phyloP scores from a whole-genome alignment of 2,888 invertebrate species.

The Leucophenga maculata region DNA sequence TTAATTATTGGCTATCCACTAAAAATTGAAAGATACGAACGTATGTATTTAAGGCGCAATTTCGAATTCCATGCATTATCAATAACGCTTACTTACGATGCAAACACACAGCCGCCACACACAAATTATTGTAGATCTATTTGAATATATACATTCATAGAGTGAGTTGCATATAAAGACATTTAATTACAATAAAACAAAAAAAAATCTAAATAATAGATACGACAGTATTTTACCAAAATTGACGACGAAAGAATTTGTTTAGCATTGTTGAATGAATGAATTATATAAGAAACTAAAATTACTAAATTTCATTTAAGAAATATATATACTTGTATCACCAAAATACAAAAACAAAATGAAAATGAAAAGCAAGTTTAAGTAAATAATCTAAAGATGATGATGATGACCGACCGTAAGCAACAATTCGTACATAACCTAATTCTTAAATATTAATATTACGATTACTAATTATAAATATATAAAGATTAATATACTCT shows the following conservation, averaged over 20 bases:
- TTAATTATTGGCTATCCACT: too few species aligned
- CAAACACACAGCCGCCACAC: neutral
- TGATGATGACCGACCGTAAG: too few species aligned
- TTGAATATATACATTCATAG: constrained; percentile 14
- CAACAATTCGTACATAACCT: constrained; percentile 46
- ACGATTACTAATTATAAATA: constrained; percentile 48
- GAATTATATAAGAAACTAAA: too few species aligned
- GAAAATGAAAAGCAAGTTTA: constrained; percentile 11
- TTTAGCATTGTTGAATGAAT: too few species aligned
- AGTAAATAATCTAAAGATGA: constrained; percentile 39
- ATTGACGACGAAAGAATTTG: constrained; percentile 9
- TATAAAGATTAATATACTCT: constrained; percentile 57
- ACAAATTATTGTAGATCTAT: constrained; percentile 15
- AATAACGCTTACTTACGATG: too few species aligned
- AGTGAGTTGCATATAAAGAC: constrained; percentile 1
- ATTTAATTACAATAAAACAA: too few species aligned
- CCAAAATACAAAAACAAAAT: constrained; percentile 34
- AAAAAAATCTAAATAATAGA: too few species aligned
- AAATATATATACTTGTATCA: constrained; percentile 12
- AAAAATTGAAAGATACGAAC: too few species aligned
- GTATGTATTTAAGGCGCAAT: too few species aligned
- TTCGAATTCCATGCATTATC: too few species aligned
- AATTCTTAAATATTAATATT: constrained; percentile 55
- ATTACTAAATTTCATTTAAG: neutral
- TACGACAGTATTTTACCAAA: constrained; percentile 56